Conservation (phyloP, 2,113 vertebrate species). For the Coptodon bakossiorum region DNA sequence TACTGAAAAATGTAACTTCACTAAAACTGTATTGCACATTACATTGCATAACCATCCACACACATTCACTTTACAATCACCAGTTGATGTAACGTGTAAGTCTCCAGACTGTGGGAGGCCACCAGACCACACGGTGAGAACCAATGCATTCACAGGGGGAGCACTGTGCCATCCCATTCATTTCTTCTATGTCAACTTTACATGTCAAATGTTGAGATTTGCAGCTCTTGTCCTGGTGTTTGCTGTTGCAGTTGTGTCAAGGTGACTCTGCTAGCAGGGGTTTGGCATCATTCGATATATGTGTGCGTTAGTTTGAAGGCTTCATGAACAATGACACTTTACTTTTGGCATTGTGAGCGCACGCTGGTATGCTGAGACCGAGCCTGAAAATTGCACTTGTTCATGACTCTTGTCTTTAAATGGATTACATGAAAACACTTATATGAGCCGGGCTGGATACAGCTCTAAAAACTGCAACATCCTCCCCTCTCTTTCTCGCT, state of each 20-base stretch:
- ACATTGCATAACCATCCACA: neutral
- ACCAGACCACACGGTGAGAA: neutral
- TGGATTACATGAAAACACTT: conserved; percentile 33
- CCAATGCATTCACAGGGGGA: neutral
- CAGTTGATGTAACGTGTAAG: neutral
- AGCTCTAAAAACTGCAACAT: neutral
- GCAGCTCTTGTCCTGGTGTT: neutral
- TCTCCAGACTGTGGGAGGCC: neutral
- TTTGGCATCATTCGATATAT: neutral
- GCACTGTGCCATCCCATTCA: neutral
- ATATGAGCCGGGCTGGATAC: neutral
- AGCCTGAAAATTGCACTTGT: conserved; percentile 17
- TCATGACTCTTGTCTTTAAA: conserved; percentile 23
- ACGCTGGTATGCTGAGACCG: neutral
- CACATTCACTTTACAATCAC: neutral
- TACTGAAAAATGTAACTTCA: neutral
- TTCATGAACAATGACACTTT: neutral
- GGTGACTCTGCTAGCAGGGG: neutral
- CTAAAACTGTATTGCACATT: neutral
- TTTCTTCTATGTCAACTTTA: neutral
- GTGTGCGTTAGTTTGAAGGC: neutral
- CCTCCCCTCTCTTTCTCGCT: neutral
- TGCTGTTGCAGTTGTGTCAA: neutral
- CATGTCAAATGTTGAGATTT: neutral
- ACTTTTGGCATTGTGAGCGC: neutral